Percentiles rank a stretch among this genome's conserved stretches.
These are phyloP conservation scores for Tetragonisca angustula DNA, from an alignment of 2,888 invertebrate species.

Conservation along the genomic window DNA sequence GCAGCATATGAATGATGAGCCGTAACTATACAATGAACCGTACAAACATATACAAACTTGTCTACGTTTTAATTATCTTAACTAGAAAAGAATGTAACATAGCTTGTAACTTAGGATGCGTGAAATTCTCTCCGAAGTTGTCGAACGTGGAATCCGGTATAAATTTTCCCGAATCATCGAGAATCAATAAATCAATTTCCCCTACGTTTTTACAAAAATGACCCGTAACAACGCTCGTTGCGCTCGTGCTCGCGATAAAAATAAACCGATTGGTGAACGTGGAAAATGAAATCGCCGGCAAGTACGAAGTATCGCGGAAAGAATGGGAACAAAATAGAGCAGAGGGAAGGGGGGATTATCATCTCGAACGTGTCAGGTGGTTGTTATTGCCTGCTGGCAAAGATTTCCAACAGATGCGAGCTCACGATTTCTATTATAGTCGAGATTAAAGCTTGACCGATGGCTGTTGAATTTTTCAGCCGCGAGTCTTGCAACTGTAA, in stretches of 20 bases:
- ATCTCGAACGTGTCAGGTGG: not conserved
- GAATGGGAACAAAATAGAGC: not conserved
- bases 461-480: slow-evolving; percentile 1
- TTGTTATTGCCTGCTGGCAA: not conserved
- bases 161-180: not conserved
- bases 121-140: not conserved
- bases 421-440: slow-evolving; percentile 29
- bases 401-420: not conserved
- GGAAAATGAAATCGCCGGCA: not conserved
- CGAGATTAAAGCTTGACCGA: not conserved
- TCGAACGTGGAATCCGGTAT: not conserved
- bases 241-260: not conserved
- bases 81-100: not conserved
- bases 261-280: not conserved
- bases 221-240: not conserved
- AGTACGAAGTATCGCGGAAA: not conserved
- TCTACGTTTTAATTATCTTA: not conserved
- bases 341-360: not conserved
- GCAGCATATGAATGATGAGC: no score
- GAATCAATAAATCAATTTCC: not conserved
- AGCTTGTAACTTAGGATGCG: not conserved
- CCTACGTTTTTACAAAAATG: not conserved
- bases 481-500: not conserved
- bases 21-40: not conserved
- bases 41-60: not conserved